Evolutionary conservation across 2,113 vertebrate species (phyloP).

Genomic region (Toxotes chatareus): DNA sequence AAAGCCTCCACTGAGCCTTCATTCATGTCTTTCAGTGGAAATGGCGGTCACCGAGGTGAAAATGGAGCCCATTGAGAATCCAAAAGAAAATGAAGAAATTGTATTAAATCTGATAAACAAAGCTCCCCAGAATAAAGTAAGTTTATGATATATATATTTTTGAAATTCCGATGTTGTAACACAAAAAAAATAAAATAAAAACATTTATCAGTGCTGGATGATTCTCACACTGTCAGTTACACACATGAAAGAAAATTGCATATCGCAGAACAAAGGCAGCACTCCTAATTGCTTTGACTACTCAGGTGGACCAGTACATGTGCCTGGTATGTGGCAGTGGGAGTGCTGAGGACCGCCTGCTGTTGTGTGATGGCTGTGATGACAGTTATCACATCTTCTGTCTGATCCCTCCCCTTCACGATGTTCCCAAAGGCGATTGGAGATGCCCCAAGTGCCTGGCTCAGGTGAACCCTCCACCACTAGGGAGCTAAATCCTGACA

Average conservation of each 20-base stretch:
- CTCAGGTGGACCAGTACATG: constrained; percentile 95
- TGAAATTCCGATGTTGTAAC: background rate
- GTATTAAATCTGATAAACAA: constrained; percentile 81
- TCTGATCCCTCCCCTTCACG: constrained; percentile 94
- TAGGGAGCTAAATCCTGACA: constrained; percentile 1
- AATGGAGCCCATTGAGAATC: constrained; percentile 80
- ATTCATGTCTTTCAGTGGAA: constrained; percentile 83
- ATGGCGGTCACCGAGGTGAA: constrained; percentile 83
- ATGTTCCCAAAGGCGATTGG: constrained; percentile 98
- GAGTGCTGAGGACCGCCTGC: constrained; percentile 92
- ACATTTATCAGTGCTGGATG: background rate
- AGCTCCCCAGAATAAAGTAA: constrained; percentile 84
- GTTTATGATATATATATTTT: constrained; percentile 3
- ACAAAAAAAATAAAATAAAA: too few species aligned
- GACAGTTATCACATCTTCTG: constrained; percentile 99
- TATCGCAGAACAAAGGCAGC: background rate
- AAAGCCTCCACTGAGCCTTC: constrained; percentile 23
- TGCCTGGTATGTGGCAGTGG: constrained; percentile 94
- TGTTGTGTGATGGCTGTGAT: constrained; percentile 97
- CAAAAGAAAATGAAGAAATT: constrained; percentile 80
- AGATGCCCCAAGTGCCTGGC: constrained; percentile 97
- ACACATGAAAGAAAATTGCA: background rate
- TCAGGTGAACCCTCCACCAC: constrained; percentile 86
- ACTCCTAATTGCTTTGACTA: background rate
- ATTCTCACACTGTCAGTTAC: background rate